Conservation (phyloP, 2,888 invertebrate genomes). For the Polymixis flavicincta region DNA sequence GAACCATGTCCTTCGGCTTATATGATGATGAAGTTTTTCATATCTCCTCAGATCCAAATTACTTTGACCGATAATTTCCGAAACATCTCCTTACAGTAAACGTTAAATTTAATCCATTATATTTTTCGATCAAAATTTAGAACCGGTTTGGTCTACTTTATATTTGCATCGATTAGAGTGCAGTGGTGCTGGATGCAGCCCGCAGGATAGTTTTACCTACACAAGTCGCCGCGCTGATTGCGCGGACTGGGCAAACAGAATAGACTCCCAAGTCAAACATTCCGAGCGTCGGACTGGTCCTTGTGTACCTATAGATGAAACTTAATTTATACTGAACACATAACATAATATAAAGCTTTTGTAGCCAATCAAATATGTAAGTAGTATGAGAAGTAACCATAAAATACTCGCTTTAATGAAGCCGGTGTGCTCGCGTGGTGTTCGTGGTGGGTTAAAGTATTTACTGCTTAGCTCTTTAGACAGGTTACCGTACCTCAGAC, state of each 20-base stretch:
- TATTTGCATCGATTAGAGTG: constrained; percentile 48
- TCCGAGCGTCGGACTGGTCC: constrained; percentile 57
- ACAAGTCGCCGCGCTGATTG: constrained; percentile 77
- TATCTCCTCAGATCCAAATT: neutral
- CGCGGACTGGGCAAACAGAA: constrained; percentile 78
- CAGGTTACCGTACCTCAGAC: neutral
- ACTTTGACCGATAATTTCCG: neutral
- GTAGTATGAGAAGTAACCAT: constrained; percentile 30
- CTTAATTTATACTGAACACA: constrained; percentile 62
- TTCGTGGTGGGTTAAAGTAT: constrained; percentile 25
- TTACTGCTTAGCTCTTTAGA: constrained; percentile 14
- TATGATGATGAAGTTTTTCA: neutral
- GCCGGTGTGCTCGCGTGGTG: constrained; percentile 8
- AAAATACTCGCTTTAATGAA: constrained; percentile 43
- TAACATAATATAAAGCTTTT: constrained; percentile 52
- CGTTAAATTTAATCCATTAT: neutral
- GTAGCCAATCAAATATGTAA: constrained; percentile 59
- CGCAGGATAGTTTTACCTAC: constrained; percentile 60
- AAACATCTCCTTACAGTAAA: neutral
- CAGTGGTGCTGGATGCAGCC: constrained; percentile 48
- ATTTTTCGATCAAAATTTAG: constrained; percentile 2
- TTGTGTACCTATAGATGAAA: constrained; percentile 67
- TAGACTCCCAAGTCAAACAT: constrained; percentile 79
- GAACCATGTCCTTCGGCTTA: neutral
- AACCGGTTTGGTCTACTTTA: neutral